A percentile compares a stretch with the other conserved stretches of the same genome.
These are phyloP conservation scores for Rhodeus uyekii DNA, from an alignment of 2,797 vertebrate species.

Conservation along the genomic window DNA sequence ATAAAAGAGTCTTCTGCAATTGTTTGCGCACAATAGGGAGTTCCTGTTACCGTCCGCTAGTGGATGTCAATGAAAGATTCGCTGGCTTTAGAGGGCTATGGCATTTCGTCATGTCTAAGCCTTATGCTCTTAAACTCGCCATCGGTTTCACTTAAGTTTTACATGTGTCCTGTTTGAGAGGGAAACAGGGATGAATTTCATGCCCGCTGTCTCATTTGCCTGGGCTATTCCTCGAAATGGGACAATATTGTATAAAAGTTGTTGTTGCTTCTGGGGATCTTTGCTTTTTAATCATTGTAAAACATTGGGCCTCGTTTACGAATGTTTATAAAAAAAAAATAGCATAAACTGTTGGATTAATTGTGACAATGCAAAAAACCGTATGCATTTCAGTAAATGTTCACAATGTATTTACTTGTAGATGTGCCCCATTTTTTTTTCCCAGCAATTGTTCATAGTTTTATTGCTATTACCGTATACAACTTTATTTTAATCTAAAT, in stretches of 20 bases:
- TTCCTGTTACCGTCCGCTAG: constrained; percentile 34
- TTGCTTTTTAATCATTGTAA: not conserved
- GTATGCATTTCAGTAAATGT: not conserved
- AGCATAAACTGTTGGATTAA: not conserved
- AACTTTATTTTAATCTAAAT: not conserved
- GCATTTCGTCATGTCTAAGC: not conserved
- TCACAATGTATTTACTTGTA: not conserved
- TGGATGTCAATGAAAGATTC: not conserved
- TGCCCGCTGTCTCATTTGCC: not conserved
- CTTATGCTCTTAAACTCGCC: not conserved
- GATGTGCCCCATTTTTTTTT: not conserved
- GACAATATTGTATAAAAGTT: too few relatives aligned
- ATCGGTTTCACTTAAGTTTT: not conserved
- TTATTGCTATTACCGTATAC: not conserved
- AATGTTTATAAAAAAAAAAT: not conserved
- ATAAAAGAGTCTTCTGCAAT: constrained; percentile 31
- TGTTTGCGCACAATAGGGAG: constrained; percentile 23
- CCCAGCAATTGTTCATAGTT: not conserved
- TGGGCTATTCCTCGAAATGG: not conserved
- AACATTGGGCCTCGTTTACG: not conserved
- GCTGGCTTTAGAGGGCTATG: constrained; percentile 5
- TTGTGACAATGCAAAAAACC: not conserved
- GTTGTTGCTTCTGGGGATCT: not conserved
- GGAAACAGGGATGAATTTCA: not conserved
- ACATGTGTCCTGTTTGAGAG: not conserved